Evolutionary conservation across 2,113 vertebrate genomes (phyloP), one percentile per base, ranked within the genome.

Genomic region (Etheostoma cragini): DNA sequence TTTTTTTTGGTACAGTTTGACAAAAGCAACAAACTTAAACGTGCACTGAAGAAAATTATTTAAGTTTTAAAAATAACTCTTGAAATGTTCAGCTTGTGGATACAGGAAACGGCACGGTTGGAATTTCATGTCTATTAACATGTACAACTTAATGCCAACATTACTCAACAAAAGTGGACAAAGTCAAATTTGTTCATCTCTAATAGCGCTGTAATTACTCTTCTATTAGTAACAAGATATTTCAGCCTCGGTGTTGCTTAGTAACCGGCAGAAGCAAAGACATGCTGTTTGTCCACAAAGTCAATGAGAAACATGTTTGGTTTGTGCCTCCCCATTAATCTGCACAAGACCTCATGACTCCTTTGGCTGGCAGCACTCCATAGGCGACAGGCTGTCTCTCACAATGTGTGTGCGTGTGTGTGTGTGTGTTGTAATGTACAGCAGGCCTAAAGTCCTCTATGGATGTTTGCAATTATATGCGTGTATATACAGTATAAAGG

Each of bases 231-330:
- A 94, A 93, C 88, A 73, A 73, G 80, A 93, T 92, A 91, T 88
- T 87, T 75, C 54, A 76, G 85, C 76, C 81, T 33, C 11, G 0
- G 56, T 60, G 90, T 91, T 91, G 90, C 91, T 80, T 77, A 82
- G 89, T 73, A 81, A 92, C 88, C 74, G 80, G 80, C 83, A 81
- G 89, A 84, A 88, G 89, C 87, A 91, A 83, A 91, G 85, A 83
- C 72, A 60, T n/a, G 81, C 82, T 75, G 83, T 84, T 85, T 81
- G 64, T 89, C 84, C 81, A 85, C 85, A 90, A 62, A 90, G 82
- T 85, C 89, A 89, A 92, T 94, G 92, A 92, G 85, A 92, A 92
- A 91, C 92, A 92, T 83, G 88, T 86, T 94, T 84, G 76, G 83
- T 90, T 91, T 90, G 84, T 84, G 80, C 80, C 87, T 91, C 85